Conservation (phyloP, 2,888 invertebrate species). For the Cataglyphis altisquamis region DNA sequence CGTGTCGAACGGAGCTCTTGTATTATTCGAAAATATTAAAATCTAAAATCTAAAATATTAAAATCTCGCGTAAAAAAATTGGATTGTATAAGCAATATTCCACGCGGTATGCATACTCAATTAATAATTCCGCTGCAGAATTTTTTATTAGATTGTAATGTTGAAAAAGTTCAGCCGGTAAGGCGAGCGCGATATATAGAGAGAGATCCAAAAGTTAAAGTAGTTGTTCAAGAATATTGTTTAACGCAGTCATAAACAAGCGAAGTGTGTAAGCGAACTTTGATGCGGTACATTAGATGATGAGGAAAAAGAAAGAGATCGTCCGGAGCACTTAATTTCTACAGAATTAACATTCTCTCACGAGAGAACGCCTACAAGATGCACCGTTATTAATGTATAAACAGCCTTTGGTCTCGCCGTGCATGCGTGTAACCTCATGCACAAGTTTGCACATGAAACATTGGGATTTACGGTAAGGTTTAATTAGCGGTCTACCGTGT, state of each 20-base stretch:
- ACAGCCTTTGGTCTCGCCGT: slow-evolving; percentile 40
- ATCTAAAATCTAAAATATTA: not conserved
- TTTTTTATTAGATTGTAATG: slow-evolving; percentile 16
- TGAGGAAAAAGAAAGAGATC: not conserved
- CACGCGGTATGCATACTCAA: not conserved
- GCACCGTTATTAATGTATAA: slow-evolving; percentile 46
- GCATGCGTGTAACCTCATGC: slow-evolving; percentile 23
- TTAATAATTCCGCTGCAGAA: not conserved
- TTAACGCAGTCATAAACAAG: slow-evolving; percentile 15
- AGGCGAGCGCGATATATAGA: not conserved
- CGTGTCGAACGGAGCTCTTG: not conserved
- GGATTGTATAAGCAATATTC: not conserved
- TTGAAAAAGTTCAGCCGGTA: slow-evolving; percentile 7
- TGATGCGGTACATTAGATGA: slow-evolving; percentile 9
- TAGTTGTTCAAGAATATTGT: slow-evolving; percentile 3
- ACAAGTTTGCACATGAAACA: slow-evolving; percentile 34
- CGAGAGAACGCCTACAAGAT: slow-evolving; percentile 34
- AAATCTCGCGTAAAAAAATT: not conserved
- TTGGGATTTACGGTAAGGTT: slow-evolving; percentile 42
- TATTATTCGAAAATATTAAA: not conserved
- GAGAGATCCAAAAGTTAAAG: slow-evolving; percentile 7
- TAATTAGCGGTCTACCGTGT: slow-evolving; percentile 45
- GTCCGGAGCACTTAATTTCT: slow-evolving; percentile 9
- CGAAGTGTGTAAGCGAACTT: not conserved
- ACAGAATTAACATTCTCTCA: slow-evolving; percentile 34